Conservation (phyloP, 2,113 vertebrate genomes). For the Hippoglossus stenolepis region DNA sequence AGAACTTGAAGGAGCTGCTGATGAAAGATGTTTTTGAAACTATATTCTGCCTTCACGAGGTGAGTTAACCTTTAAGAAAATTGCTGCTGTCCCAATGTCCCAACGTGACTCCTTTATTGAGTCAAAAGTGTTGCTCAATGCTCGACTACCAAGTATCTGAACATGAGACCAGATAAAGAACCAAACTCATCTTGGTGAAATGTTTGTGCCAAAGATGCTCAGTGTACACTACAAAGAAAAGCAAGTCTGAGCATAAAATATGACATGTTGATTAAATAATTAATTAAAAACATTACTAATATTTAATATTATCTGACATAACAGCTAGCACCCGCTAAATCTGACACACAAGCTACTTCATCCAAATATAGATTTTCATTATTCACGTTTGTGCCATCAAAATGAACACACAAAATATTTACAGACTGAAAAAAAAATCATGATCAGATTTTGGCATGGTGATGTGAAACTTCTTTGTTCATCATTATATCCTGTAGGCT, state of each 20-base stretch:
- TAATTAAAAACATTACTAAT: not conserved
- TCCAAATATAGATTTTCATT: not conserved
- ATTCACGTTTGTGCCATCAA: not conserved
- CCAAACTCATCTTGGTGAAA: not conserved
- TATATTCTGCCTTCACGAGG: conserved; percentile 90
- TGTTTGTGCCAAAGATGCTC: not conserved
- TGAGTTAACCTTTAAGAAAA: conserved; percentile 62
- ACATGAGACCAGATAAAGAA: not conserved
- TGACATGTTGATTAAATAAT: not conserved
- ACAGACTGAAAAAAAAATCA: not conserved
- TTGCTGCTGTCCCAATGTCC: not conserved
- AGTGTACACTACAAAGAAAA: not conserved
- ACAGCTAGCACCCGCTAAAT: no score
- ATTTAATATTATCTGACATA: no score
- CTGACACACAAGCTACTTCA: no score
- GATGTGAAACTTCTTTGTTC: not conserved
- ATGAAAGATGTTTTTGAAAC: conserved; percentile 85
- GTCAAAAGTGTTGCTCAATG: not conserved
- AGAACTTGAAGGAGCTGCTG: conserved; percentile 81
- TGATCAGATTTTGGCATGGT: not conserved
- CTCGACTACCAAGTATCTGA: no score
- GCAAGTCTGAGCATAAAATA: not conserved
- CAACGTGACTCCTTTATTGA: not conserved
- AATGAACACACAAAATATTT: not conserved
- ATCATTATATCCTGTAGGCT: not conserved